Evolutionary conservation across 2,888 invertebrate species (phyloP), one percentile per base, ranked within the genome.

Genomic region (Tupiocoris notatus): DNA sequence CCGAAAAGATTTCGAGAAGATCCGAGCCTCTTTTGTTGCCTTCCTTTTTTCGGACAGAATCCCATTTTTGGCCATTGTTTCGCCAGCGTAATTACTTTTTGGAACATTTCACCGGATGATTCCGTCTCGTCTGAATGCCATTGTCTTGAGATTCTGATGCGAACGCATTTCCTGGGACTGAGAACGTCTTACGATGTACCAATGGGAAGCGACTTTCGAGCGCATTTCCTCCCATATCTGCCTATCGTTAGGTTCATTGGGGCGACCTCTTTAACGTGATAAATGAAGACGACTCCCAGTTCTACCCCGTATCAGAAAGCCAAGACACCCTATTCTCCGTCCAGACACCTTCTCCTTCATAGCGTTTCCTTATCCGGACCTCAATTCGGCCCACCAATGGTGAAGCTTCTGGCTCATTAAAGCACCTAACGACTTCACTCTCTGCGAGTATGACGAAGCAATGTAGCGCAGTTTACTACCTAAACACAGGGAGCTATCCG

Each of bases 391-490:
- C 39, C 6, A n/a, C n/a, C 39, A 7, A 12, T 39, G 12, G 39
- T 12, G 39, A 39, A 39, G 12, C 66, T 75, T 75, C 66, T 66
- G 67, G 66, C 65, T 75, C 75, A 75, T 75, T 75, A 75, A 75
- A 75, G 75, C 75, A 75, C 66, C 66, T 75, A 75, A 75, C 67
- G 75, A 67, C 75, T 73, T 54, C 39, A 54, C 66, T 56, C 66
- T 66, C 39, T 7, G 39, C 39, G 39, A 39, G 39, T 39, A 39
- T 39, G 39, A 39, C 39, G 65, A 66, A 65, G 75, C 75, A 75
- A 75, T 75, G 75, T 75, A 75, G 75, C 75, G 66, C 59, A 75
- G 59, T 75, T 75, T 75, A 75, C 66, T 67, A 75, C 75, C 66
- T 67, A 75, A 75, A 73, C 62, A 64, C 62, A 58, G 73, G 62